A percentile compares a stretch with the other conserved stretches of the same genome.
These are phyloP conservation scores for Polypterus senegalus DNA, from an alignment of 2,113 vertebrate species.

Conservation along the genomic window DNA sequence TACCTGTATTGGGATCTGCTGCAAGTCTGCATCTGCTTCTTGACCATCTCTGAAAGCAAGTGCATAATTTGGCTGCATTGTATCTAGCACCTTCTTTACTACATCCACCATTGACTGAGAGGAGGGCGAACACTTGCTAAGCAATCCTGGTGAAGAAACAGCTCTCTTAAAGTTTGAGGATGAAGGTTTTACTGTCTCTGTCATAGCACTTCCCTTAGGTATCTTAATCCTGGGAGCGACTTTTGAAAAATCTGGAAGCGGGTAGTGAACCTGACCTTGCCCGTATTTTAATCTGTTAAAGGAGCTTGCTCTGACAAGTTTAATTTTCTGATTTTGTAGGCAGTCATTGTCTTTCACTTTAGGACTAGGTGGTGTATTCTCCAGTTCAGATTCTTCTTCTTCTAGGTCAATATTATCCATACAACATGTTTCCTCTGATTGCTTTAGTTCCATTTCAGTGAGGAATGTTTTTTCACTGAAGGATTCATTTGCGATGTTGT, in stretches of 20 bases:
- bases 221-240: constrained; percentile 51
- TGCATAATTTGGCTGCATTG: constrained; percentile 24
- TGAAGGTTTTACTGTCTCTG: constrained; percentile 25
- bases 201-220: constrained; percentile 33
- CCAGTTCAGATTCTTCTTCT: constrained; percentile 1
- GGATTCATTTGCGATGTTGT: too few relatives aligned
- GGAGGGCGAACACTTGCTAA: constrained; percentile 19
- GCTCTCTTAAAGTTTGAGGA: constrained; percentile 26
- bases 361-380: constrained; percentile 15
- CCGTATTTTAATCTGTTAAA: constrained; percentile 41
- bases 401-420: too few relatives aligned
- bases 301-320: constrained; percentile 36
- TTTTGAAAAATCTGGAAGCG: constrained; percentile 51
- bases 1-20: too few relatives aligned
- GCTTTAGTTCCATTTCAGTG: too few relatives aligned
- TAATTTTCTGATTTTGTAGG: constrained; percentile 10
- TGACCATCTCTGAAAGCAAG: constrained; percentile 28
- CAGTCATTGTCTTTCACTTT: constrained; percentile 11
- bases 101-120: constrained; percentile 28
- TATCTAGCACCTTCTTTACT: constrained; percentile 47
- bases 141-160: constrained; percentile 40
- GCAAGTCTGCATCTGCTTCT: not conserved
- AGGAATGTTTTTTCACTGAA: too few relatives aligned
- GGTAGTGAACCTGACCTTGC: constrained; percentile 51
- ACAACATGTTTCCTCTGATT: not conserved